Base-by-base conservation (phyloP, 2,888 invertebrate species). In the Schrankia costaestrigalis region DNA sequence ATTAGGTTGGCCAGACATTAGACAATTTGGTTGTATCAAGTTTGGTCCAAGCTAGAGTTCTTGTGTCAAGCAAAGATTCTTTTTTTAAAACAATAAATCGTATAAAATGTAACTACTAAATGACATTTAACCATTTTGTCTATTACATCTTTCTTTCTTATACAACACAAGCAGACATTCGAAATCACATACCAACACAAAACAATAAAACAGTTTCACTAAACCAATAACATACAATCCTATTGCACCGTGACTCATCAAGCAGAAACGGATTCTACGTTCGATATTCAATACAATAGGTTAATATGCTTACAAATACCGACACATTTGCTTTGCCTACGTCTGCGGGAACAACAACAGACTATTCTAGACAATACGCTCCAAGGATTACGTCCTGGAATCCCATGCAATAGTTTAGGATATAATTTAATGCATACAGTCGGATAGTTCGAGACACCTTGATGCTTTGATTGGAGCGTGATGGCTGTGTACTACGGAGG, bases 391-490 rank as follows among this genome's bases (percentile, higher is more conserved):
- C 35, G 45, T 52, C 26, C 35, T 39, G 29, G 35, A 49, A 42
- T 60, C 24, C 33, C 19, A 22, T 30, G 31, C 25, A 13, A 31
- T 10, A 26, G 13, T 30, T 36, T 14, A 12, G 30, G 26, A 41
- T 39, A 50, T 42, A 41, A 47, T 41, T 45, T 41, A 46, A 47
- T 50, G 47, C 49, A 51, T 31, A 40, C 47, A 43, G 42, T 41
- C 46, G 42, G 41, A 47, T 48, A 35, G 43, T 31, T 41, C 43
- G 55, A 61, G 56, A 70, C 67, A 70, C 63, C 65, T 70, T 63
- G 62, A 55, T 46, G 68, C 71, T 69, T 69, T 79, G 78, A 79
- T 78, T 80, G 71, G 67, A 73, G 58, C 62, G 44, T 63, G 60
- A 63, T 58, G 25, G 52, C 40, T 53, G 46, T 53, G 51, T 49